Base-by-base conservation (phyloP, 2,888 invertebrate genomes). In the Altica lythri region DNA sequence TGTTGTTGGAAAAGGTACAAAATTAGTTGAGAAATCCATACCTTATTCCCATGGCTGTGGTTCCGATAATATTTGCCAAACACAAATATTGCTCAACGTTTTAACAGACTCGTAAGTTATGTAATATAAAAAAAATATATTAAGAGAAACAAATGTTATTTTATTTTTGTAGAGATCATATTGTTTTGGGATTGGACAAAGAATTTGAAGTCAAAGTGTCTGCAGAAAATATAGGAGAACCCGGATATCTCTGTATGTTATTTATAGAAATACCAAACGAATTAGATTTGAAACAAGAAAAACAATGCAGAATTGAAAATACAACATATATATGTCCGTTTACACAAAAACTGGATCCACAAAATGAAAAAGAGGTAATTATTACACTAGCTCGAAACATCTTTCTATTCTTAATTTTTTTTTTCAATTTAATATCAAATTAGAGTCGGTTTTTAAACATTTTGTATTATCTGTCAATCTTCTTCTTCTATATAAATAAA, bases 1-100 rank as follows among this genome's bases (percentile, higher is more conserved):
- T 48, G 47, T 66, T 13, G 32, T 60, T 5, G 64, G 56, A 4
- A 43, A 52, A 37, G 66, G 66, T 4, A 54, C 59, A 12, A 53
- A 35, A 13, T 14, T 10, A 10, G 4, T 58, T n/a, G 56, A 58
- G 12, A 46, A 53, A n/a, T 38, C 40, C 4, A 60, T 67, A 32
- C 64, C 63, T 5, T 66, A 54, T 56, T 46, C 58, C 9, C 65
- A 68, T 50, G 65, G 59, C 18, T 68, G 66, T 49, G 65, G 66
- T 4, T 49, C 43, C 13, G 68, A 68, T 43, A 56, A 64, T 48
- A 32, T 62, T 32, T 66, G 68, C 42, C 57, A 61, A 40, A 64
- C 68, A 6, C 53, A 55, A 6, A 55, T 67, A 27, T 35, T 55
- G 1, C n/a, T 67, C 5, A 30, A 51, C 6, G 29, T 60, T 13